Percentiles rank a stretch among this genome's conserved stretches.
Evolutionary conservation across 2,888 invertebrate species (phyloP).

Genomic region (Ornithoptera priamus): DNA sequence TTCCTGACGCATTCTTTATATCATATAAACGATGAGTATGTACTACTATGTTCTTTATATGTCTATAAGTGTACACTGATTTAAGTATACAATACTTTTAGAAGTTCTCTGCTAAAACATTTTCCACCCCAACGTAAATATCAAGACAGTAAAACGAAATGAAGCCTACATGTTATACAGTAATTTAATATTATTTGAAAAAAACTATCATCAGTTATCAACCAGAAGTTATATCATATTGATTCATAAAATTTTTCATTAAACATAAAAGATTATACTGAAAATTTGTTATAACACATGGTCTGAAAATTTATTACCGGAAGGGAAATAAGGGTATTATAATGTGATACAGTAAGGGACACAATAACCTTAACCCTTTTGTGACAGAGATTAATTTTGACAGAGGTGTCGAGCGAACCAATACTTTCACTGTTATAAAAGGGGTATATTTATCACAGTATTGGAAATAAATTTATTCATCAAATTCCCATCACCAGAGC

Average conservation of each 20-base stretch:
- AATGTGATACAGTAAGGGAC: constrained; percentile 22
- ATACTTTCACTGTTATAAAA: constrained; percentile 10
- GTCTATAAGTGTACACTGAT: no score
- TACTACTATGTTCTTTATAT: no score
- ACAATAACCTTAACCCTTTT: constrained; percentile 29
- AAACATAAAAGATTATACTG: not conserved
- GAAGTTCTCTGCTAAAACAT: no score
- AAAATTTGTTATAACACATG: constrained; percentile 6
- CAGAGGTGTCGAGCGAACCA: constrained; percentile 21
- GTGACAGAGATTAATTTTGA: constrained; percentile 28
- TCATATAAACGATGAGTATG: no score
- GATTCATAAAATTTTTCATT: not conserved
- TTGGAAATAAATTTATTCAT: constrained; percentile 22
- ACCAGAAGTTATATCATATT: no score
- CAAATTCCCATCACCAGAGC: not conserved
- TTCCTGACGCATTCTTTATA: no score
- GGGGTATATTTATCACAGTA: constrained; percentile 22
- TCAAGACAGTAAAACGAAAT: no score
- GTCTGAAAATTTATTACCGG: constrained; percentile 15
- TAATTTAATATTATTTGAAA: no score
- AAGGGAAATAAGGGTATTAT: constrained; percentile 15
- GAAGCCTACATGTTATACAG: no score
- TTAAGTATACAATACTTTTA: no score
- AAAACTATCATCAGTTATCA: no score
- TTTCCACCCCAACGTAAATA: no score